A percentile compares a stretch with the other conserved stretches of the same genome.
phyloP scores from a whole-genome alignment of 2,888 invertebrate genomes.

The Drosophila neotestacea region DNA sequence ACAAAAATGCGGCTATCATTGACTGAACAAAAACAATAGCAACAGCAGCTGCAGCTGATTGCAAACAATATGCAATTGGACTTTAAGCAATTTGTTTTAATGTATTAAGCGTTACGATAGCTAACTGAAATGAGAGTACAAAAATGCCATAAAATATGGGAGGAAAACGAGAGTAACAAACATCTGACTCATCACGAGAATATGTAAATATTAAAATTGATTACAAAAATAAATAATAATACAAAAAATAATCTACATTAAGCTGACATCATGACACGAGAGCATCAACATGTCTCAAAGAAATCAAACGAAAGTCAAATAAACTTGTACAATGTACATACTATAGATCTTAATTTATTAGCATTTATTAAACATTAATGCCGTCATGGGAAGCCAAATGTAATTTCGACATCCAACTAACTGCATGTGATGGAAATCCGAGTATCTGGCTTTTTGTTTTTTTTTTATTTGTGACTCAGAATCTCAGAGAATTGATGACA shows the following conservation, averaged over 20 bases:
- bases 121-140: background rate
- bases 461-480: slow-evolving; percentile 1
- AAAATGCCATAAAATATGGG: background rate
- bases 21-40: background rate
- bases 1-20: background rate
- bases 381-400: background rate
- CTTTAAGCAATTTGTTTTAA: slow-evolving; percentile 8
- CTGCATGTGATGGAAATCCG: background rate
- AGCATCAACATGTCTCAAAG: background rate
- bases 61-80: slow-evolving; percentile 9
- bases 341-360: background rate
- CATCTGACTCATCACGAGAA: background rate
- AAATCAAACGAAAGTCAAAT: slow-evolving; percentile 23
- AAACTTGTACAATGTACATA: no score
- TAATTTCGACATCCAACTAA: background rate
- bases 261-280: slow-evolving; percentile 33
- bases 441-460: background rate
- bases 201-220: background rate
- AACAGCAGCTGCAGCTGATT: slow-evolving; percentile 31
- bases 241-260: slow-evolving; percentile 3
- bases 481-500: slow-evolving; percentile 45
- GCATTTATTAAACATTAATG: background rate
- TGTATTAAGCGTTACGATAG: background rate
- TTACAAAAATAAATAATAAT: background rate
- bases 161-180: background rate